These are phyloP conservation scores for Sterrhoptilus dennistouni DNA, from an alignment of 2,113 vertebrate species.

Conservation along the genomic window DNA sequence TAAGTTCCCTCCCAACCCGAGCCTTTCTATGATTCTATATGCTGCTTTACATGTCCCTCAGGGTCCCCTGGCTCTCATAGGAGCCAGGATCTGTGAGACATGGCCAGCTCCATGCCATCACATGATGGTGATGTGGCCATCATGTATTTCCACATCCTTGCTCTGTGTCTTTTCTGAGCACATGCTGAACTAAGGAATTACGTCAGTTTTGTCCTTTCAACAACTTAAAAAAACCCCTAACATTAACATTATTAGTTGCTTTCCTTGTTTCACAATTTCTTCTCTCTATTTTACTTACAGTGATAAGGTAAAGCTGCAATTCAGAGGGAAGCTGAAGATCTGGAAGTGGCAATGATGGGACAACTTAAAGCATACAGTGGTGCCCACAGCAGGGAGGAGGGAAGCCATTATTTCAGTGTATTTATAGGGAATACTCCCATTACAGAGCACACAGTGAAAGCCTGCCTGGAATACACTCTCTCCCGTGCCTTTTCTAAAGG, in stretches of 20 bases:
- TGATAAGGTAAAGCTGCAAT: not conserved
- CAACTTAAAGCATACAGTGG: rapidly evolving
- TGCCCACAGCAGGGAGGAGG: not conserved
- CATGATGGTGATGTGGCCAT: no score
- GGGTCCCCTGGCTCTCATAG: no score
- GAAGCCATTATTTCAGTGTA: not conserved
- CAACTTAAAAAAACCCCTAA: not conserved
- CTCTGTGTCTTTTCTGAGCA: not conserved
- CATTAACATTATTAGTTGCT: not conserved
- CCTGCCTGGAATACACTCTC: not conserved
- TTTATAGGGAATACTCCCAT: not conserved
- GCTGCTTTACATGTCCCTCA: not conserved
- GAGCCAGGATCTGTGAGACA: not conserved
- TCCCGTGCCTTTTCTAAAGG: not conserved
- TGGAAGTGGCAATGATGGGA: not conserved
- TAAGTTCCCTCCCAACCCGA: not conserved
- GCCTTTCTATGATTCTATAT: not conserved
- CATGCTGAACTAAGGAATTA: not conserved
- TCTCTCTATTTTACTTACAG: not conserved
- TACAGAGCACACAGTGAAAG: not conserved
- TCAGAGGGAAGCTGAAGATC: not conserved
- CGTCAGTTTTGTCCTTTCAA: not conserved
- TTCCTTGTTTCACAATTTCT: not conserved
- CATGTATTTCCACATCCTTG: not conserved
- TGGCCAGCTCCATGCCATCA: not conserved